Evolutionary conservation across 2,113 vertebrate genomes (phyloP).

Genomic region (Perca flavescens): DNA sequence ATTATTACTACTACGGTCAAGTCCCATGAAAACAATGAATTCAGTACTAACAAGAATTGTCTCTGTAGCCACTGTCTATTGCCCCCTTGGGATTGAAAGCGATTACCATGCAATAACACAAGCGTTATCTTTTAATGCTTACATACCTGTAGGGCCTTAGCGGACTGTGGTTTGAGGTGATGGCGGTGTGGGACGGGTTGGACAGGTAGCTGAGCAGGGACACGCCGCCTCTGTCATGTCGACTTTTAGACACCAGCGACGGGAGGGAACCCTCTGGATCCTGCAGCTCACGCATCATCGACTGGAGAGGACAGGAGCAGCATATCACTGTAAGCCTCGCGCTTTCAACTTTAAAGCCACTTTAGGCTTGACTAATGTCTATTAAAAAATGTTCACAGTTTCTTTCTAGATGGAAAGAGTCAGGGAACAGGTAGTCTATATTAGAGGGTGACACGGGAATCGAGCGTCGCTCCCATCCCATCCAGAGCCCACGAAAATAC

Average conservation of each 20-base stretch:
- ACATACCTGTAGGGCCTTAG: slow-evolving; percentile 54
- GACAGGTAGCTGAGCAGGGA: slow-evolving; percentile 90
- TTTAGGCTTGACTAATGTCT: too few relatives aligned
- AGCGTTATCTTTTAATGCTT: background rate
- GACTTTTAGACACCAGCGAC: slow-evolving; percentile 69
- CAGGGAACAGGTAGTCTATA: too few relatives aligned
- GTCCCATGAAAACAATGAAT: background rate
- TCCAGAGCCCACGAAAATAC: too few relatives aligned
- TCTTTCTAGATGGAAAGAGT: too few relatives aligned
- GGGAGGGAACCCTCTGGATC: slow-evolving; percentile 77
- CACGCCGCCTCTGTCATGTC: slow-evolving; percentile 77
- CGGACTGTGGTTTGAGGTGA: slow-evolving; percentile 56
- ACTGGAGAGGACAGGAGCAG: slow-evolving; percentile 72
- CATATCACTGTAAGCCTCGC: background rate
- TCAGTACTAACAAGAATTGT: background rate
- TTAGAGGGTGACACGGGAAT: too few relatives aligned
- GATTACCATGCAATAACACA: background rate
- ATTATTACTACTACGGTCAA: too few relatives aligned
- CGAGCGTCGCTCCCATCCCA: too few relatives aligned
- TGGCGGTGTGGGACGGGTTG: slow-evolving; percentile 75
- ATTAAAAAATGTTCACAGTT: too few relatives aligned
- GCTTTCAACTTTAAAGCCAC: too few relatives aligned
- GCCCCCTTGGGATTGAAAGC: background rate
- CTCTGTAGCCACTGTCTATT: background rate
- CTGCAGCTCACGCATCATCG: slow-evolving; percentile 85